Base-by-base conservation (phyloP, 2,888 invertebrate genomes). In the Ormyrus thymus region DNA sequence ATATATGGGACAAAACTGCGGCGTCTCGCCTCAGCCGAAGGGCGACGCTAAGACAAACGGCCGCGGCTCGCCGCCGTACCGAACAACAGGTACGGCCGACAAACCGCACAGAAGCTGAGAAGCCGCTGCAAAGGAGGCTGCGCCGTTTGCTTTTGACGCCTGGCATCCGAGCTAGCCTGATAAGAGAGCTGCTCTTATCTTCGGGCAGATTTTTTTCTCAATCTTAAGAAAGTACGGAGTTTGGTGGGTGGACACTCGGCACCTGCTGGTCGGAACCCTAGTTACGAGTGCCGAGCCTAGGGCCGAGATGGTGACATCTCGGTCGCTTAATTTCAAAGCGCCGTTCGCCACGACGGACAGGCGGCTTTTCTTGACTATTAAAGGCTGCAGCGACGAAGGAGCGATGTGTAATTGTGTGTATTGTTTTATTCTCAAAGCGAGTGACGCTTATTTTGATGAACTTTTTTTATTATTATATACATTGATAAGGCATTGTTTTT, bases 201-300 rank as follows among this genome's bases (percentile, higher is more conserved):
- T 62, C 29, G n/a, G 50, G 11, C 9, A 15, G 13, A 13, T 46
- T 70, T 58, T 29, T 53, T 53, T 43, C 2, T 46, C 46, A 29
- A 29, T n/a, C 13, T 59, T 53, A 51, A 58, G 15, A 74, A 85
- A 86, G 87, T 88, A 89, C 89, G 88, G 89, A 86, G 86, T 82
- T 88, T 86, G 87, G 86, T 85, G 85, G 88, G 86, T 88, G 87
- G 87, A 84, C 83, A 82, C 85, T 86, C 85, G 85, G 89, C 88
- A 86, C 89, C 88, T 85, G 89, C 86, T 85, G 88, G 87, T 87
- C 85, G 89, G 90, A 89, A 89, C 88, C 89, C 90, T 90, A 90
- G 90, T 90, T 90, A 90, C 90, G 90, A 90, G 90, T 90, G 87
- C 90, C 89, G 90, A 89, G 85, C 90, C 90, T 90, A 90, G 90